Evolutionary conservation across 2,113 vertebrate species (phyloP).

Genomic region (Lonchura striata): DNA sequence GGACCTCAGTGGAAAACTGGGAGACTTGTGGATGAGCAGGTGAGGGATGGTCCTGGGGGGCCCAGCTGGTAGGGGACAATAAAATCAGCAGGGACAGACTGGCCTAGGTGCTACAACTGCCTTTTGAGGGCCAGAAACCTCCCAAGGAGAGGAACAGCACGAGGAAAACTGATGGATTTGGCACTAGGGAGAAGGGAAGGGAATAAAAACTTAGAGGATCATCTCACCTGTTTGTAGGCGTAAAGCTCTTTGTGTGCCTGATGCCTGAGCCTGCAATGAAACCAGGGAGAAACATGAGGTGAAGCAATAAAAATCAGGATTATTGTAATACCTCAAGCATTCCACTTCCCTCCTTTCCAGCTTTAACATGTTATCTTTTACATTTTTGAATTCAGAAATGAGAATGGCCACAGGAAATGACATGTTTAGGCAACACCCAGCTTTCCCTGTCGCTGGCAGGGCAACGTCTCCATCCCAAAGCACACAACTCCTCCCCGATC

Average conservation of each 20-base stretch:
- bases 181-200: not conserved
- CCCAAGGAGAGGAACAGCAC: not conserved
- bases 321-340: not conserved
- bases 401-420: rapidly evolving
- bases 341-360: not conserved
- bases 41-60: not conserved
- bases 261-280: conserved; percentile 89
- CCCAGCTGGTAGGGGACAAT: not conserved
- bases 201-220: not conserved
- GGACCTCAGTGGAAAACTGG: not conserved
- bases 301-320: not conserved
- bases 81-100: not conserved
- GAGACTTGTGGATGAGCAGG: not conserved
- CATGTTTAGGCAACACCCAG: not conserved
- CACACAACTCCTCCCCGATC: not conserved
- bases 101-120: not conserved
- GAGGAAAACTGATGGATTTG: not conserved
- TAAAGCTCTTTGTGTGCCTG: conserved; percentile 98
- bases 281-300: not conserved
- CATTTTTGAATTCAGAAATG: not conserved
- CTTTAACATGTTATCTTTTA: not conserved
- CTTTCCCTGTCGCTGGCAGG: not conserved
- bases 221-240: conserved; percentile 96
- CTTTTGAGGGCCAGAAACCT: not conserved
- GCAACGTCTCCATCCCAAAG: not conserved